Evolutionary conservation across 2,797 vertebrate genomes (phyloP).

Genomic region (Benthosema pterotum): DNA sequence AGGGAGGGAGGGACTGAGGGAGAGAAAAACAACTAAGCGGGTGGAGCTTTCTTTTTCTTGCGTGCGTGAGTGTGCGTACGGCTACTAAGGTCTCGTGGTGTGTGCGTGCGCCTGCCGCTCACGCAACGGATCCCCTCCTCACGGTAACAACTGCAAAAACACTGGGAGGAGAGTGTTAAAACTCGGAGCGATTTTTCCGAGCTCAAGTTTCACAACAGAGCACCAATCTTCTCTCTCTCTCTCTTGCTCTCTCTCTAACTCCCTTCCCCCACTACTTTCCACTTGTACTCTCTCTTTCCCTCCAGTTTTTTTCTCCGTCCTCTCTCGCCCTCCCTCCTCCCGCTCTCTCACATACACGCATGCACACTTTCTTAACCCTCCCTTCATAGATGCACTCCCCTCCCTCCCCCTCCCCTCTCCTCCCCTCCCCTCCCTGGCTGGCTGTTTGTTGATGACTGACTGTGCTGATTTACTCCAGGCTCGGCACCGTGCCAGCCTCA

Average conservation of each 20-base stretch:
- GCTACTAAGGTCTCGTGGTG: not conserved
- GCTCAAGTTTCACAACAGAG: slow-evolving; percentile 78
- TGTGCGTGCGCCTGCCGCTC: slow-evolving; percentile 60
- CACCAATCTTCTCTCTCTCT: slow-evolving; percentile 50
- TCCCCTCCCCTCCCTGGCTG: slow-evolving; percentile 27
- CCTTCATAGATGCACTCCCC: not conserved
- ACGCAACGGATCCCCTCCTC: slow-evolving; percentile 72
- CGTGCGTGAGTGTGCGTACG: slow-evolving; percentile 12
- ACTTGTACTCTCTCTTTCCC: slow-evolving; percentile 29
- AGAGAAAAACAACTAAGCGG: slow-evolving; percentile 70
- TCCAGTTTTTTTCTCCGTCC: slow-evolving; percentile 1
- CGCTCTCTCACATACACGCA: slow-evolving; percentile 13
- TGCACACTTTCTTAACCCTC: slow-evolving; percentile 6
- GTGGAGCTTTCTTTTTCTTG: slow-evolving; percentile 49
- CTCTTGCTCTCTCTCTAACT: slow-evolving; percentile 11
- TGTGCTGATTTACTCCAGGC: slow-evolving; percentile 79
- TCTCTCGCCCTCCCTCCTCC: slow-evolving; percentile 13
- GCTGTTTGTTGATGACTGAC: slow-evolving; percentile 78
- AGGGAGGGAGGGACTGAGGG: slow-evolving; percentile 41
- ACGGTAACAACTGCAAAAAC: slow-evolving; percentile 80
- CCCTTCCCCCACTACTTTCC: slow-evolving; percentile 50
- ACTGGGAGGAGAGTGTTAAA: slow-evolving; percentile 68
- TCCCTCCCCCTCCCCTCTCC: not conserved
- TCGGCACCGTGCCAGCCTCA: slow-evolving; percentile 73
- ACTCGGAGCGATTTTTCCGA: slow-evolving; percentile 71